phyloP scores from a whole-genome alignment of 2,113 vertebrate genomes.

The Protobothrops mucrosquamatus region DNA sequence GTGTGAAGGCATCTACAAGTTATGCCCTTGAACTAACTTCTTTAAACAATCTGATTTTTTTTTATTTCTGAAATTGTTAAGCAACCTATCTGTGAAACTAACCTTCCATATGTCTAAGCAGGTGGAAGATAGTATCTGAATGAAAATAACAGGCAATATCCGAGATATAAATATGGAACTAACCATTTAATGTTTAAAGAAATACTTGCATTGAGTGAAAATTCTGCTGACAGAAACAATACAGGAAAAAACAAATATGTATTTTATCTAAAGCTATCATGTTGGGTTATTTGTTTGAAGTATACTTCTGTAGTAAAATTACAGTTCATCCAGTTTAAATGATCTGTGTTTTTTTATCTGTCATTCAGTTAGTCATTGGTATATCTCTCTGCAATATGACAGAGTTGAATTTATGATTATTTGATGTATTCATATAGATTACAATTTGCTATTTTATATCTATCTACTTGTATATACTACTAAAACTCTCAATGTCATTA shows the following conservation, averaged over 20 bases:
- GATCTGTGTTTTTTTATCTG: neutral
- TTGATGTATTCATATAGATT: neutral
- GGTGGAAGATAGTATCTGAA: neutral
- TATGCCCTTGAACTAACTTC: conserved; percentile 9
- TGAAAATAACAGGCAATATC: neutral
- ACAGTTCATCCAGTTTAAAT: neutral
- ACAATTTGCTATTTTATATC: neutral
- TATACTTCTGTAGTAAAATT: neutral
- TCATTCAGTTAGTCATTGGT: neutral
- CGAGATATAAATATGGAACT: neutral
- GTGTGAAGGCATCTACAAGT: conserved; percentile 2
- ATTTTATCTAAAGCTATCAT: neutral
- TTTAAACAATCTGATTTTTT: neutral
- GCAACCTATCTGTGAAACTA: neutral
- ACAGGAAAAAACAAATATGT: neutral
- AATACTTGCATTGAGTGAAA: neutral
- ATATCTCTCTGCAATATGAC: neutral
- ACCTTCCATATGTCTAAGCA: neutral
- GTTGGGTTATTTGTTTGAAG: neutral
- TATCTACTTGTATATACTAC: too few relatives aligned
- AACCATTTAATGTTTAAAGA: neutral
- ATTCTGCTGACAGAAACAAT: neutral
- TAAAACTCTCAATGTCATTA: too few relatives aligned
- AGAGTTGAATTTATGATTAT: neutral
- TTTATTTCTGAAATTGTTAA: neutral